Conservation (phyloP, 1,140 invertebrate species). For the Drosophila navojoa region DNA sequence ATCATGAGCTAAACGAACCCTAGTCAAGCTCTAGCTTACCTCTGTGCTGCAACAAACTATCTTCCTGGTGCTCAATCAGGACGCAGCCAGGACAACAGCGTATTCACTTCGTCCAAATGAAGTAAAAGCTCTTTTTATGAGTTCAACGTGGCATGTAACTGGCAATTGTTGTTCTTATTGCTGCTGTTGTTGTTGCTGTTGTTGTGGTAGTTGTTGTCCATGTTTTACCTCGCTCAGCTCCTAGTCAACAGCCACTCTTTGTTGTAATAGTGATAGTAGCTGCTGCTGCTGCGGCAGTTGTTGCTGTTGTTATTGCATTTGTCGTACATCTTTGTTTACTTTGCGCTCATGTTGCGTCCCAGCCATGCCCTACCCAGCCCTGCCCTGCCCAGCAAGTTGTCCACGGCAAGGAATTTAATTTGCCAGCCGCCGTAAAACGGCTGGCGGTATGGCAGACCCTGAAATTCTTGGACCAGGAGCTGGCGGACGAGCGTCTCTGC, state of each 20-base stretch:
- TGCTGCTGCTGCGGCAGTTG: conserved; percentile 22
- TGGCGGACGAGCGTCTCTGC: conserved; percentile 13
- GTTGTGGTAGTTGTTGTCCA: conserved; percentile 14
- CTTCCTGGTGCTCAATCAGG: conserved; percentile 18
- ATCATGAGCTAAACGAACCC: too few species aligned
- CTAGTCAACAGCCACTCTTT: conserved; percentile 5
- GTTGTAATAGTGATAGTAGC: conserved; percentile 5
- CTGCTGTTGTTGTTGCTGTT: conserved; percentile 12
- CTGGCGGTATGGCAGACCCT: not conserved
- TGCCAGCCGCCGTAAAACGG: conserved; percentile 51
- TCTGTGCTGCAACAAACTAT: not conserved
- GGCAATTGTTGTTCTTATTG: conserved; percentile 16
- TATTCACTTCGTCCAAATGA: conserved; percentile 31
- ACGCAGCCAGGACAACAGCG: not conserved
- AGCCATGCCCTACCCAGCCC: too few species aligned
- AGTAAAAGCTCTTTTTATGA: conserved; percentile 68
- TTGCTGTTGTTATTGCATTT: conserved; percentile 58
- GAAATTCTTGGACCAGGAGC: conserved; percentile 33
- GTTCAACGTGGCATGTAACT: conserved; percentile 52
- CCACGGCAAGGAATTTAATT: conserved; percentile 67
- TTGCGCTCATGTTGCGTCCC: conserved; percentile 58
- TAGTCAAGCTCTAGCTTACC: too few species aligned
- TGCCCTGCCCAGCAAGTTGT: conserved; percentile 9
- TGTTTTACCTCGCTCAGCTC: conserved; percentile 8
- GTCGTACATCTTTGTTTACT: conserved; percentile 75